Evolutionary conservation across 2,797 vertebrate genomes (phyloP).

Genomic region (Sebastes iracundus): DNA sequence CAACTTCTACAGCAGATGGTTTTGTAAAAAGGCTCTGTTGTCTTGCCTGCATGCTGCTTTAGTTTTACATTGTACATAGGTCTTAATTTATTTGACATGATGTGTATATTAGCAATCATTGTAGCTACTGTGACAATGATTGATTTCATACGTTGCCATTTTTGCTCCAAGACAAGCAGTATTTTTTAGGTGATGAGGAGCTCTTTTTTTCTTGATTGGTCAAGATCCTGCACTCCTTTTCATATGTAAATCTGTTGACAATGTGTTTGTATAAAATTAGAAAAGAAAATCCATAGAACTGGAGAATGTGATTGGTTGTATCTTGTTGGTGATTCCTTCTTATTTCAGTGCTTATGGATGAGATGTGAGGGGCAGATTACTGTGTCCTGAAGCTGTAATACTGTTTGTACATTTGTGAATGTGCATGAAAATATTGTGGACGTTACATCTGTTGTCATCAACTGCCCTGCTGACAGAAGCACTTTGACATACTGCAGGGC

Average conservation of each 20-base stretch:
- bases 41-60: slow-evolving; percentile 85
- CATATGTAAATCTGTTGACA: slow-evolving; percentile 77
- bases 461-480: slow-evolving; percentile 48
- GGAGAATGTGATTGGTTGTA: slow-evolving; percentile 65
- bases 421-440: slow-evolving; percentile 67
- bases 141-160: slow-evolving; percentile 70
- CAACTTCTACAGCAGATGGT: slow-evolving; percentile 59
- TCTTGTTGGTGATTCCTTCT: slow-evolving; percentile 65
- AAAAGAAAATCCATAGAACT: slow-evolving; percentile 32
- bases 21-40: slow-evolving; percentile 72
- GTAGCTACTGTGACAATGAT: slow-evolving; percentile 62
- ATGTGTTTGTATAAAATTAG: slow-evolving; percentile 75
- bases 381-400: slow-evolving; percentile 40
- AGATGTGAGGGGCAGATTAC: slow-evolving; percentile 3
- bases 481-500: slow-evolving; percentile 44
- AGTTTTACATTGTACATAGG: slow-evolving; percentile 81
- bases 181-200: slow-evolving; percentile 74
- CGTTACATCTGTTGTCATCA: slow-evolving; percentile 40
- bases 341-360: slow-evolving; percentile 45
- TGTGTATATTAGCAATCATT: slow-evolving; percentile 75
- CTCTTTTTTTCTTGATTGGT: slow-evolving; percentile 54
- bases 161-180: slow-evolving; percentile 77
- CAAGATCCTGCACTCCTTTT: slow-evolving; percentile 69
- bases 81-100: slow-evolving; percentile 79
- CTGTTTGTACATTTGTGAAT: slow-evolving; percentile 66